Conservation (phyloP, 2,113 vertebrate species). For the Pyrgilauda ruficollis region DNA sequence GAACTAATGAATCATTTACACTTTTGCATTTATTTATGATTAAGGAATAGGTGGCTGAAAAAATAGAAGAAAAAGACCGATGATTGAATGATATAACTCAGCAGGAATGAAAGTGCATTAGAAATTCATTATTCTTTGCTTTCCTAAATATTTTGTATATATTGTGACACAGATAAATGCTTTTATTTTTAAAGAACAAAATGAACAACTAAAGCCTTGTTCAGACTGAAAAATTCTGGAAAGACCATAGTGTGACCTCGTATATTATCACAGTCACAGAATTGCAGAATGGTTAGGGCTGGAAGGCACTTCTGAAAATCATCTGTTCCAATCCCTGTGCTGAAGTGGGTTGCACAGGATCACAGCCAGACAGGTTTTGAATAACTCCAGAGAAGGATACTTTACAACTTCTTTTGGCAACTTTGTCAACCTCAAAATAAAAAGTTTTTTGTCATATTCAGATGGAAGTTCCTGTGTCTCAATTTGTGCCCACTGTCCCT, state of each 20-base stretch:
- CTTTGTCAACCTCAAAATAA: background rate
- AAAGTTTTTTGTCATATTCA: background rate
- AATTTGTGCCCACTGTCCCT: background rate
- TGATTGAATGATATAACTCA: background rate
- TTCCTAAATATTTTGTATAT: background rate
- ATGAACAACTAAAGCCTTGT: background rate
- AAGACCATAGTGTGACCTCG: background rate
- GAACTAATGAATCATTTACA: background rate
- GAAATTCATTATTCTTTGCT: background rate
- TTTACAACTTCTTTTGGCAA: background rate
- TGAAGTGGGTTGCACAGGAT: background rate
- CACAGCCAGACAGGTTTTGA: background rate
- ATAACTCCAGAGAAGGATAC: background rate
- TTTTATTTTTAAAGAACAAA: background rate
- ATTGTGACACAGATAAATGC: background rate
- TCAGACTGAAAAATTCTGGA: constrained; percentile 1
- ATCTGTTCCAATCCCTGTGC: background rate
- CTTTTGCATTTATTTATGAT: background rate
- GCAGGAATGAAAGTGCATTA: background rate
- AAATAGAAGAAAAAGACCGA: background rate
- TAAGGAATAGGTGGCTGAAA: background rate
- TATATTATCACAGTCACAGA: background rate
- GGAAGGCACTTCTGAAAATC: background rate
- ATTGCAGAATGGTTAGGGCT: background rate
- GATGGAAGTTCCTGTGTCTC: background rate